Percentiles rank a stretch among this genome's conserved stretches.
These are phyloP conservation scores for Coregonus suidteri DNA, from an alignment of 2,797 vertebrate species.

Conservation along the genomic window DNA sequence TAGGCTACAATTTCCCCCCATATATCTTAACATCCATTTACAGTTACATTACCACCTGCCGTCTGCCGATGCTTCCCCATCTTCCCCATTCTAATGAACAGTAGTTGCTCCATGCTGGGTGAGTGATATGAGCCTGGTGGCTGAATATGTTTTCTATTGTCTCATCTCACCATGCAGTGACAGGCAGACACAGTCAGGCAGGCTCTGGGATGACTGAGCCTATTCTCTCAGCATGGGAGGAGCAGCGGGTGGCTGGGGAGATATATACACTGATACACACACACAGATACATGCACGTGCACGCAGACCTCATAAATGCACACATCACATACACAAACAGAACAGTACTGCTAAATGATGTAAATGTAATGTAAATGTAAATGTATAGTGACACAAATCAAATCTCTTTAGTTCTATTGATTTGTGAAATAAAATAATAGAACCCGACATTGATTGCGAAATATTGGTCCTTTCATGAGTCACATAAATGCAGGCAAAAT, in stretches of 20 bases:
- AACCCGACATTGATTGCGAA: not conserved
- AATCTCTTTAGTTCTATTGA: not conserved
- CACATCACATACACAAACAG: constrained; percentile 13
- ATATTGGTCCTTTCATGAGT: not conserved
- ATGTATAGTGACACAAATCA: not conserved
- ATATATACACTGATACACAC: not conserved
- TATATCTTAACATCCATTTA: constrained; percentile 22
- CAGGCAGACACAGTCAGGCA: constrained; percentile 66
- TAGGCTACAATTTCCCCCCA: constrained; percentile 37
- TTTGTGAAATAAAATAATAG: not conserved
- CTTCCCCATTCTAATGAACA: constrained; percentile 58
- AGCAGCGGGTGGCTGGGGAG: constrained; percentile 50
- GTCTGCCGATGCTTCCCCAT: constrained; percentile 57
- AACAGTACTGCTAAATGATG: not conserved
- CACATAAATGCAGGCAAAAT: not conserved
- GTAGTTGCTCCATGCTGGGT: constrained; percentile 62
- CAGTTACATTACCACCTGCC: constrained; percentile 64
- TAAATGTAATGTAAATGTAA: not conserved
- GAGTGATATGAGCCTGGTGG: constrained; percentile 66
- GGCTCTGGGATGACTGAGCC: constrained; percentile 72
- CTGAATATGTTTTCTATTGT: constrained; percentile 74
- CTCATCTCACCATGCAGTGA: constrained; percentile 72
- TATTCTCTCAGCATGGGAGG: constrained; percentile 66
- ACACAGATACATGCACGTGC: not conserved
- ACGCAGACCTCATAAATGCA: constrained; percentile 9